Evolutionary conservation across 2,888 invertebrate genomes (phyloP), one percentile per base, ranked within the genome.

Genomic region (Ecliptopera silaceata): DNA sequence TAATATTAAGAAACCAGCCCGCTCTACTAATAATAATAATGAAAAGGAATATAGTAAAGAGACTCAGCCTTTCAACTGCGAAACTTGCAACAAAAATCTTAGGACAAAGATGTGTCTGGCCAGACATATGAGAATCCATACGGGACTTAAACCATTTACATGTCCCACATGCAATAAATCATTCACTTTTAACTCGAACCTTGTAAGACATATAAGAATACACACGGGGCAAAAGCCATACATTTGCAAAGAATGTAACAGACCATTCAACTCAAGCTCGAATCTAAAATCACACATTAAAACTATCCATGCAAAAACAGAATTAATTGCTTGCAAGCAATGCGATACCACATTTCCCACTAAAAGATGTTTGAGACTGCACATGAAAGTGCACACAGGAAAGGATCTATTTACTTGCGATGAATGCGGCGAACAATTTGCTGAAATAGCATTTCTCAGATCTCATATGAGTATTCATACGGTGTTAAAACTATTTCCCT

Each of bases 261-360:
- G 13, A 13, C 31, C 29, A 31, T 52, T 52, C 31, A 36, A 43
- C 22, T 44, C 43, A 26, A 51, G 51, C 43, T 43, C 51, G 5
- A 44, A 50, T 51, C 38, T 51, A 44, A 34, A 44, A 36, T 51
- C 43, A n/a, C 51, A 51, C 18, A n/a, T n/a, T n/a, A n/a, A n/a
- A n/a, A n/a, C n/a, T n/a, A n/a, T n/a, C n/a, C n/a, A n/a, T n/a
- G n/a, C n/a, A n/a, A n/a, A 44, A 29, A 44, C 26, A 51, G 44
- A 29, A 20, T 22, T 44, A 29, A 38, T 44, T 20, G 18, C 51
- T 3, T 52, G 51, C 20, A 44, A 17, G 17, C 44, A 52, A 44
- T 52, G 51, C 38, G 29, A 13, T 18, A 44, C 38, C 29, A 52
- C 51, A 17, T 52, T 52, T 15, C 29, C 51, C 11, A 51, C 34